A percentile compares a stretch with the other conserved stretches of the same genome.
Evolutionary conservation across 2,888 invertebrate species (phyloP).

Genomic region (Macrophya annulata): DNA sequence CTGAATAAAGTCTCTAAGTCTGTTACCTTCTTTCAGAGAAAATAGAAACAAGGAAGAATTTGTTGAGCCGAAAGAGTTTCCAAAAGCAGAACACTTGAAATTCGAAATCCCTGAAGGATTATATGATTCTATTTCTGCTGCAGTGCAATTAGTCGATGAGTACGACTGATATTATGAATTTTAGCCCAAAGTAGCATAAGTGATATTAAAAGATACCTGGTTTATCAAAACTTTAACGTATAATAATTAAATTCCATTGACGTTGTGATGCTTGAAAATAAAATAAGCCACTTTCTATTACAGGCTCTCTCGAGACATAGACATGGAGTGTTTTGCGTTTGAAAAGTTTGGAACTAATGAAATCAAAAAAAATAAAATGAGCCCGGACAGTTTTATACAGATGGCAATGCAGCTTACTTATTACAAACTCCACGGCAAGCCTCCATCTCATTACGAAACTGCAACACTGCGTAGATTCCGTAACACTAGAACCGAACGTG

Average conservation of each 20-base stretch:
- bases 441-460: conserved; percentile 95
- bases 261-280: not conserved
- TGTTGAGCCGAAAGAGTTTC: conserved; percentile 73
- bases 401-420: conserved; percentile 96
- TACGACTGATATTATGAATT: conserved; percentile 71
- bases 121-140: conserved; percentile 83
- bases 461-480: conserved; percentile 92
- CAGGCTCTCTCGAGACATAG: conserved; percentile 81
- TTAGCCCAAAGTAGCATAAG: too few species aligned
- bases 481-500: conserved; percentile 96
- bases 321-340: conserved; percentile 91
- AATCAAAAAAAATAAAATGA: conserved; percentile 92
- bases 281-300: not conserved
- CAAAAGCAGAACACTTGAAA: conserved; percentile 78
- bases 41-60: conserved; percentile 75
- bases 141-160: conserved; percentile 85
- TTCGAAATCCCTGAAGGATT: conserved; percentile 82
- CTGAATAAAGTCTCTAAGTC: not conserved
- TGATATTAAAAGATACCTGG: not conserved
- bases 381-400: conserved; percentile 98
- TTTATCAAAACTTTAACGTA: not conserved
- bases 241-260: not conserved
- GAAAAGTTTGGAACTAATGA: conserved; percentile 92
- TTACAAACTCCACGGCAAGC: conserved; percentile 87
- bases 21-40: conserved; percentile 77